Evolutionary conservation across 2,113 vertebrate genomes (phyloP).

Genomic region (Mobula birostris): DNA sequence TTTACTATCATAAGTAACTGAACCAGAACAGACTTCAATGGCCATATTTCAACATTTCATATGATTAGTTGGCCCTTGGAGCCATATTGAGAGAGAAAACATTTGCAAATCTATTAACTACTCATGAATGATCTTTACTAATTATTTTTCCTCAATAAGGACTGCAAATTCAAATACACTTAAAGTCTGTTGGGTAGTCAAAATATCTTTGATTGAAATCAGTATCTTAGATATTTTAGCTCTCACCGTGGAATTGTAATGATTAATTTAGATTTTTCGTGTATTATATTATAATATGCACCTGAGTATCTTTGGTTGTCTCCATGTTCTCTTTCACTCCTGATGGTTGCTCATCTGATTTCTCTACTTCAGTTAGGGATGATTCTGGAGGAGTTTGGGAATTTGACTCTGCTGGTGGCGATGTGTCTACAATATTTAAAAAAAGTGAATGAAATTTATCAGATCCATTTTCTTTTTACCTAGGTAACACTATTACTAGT

Average conservation of each 20-base stretch:
- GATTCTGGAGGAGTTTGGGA: constrained; percentile 72
- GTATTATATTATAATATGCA: constrained; percentile 46
- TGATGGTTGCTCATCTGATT: constrained; percentile 70
- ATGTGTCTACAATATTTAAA: constrained; percentile 52
- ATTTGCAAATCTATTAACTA: neutral
- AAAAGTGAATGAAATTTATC: neutral
- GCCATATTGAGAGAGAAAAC: no score
- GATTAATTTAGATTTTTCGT: neutral
- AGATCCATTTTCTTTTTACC: neutral
- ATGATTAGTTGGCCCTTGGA: neutral
- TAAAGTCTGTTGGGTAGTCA: neutral
- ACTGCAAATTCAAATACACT: neutral
- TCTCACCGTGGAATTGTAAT: neutral
- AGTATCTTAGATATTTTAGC: neutral
- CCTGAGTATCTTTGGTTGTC: constrained; percentile 81
- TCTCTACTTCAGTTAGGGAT: constrained; percentile 72
- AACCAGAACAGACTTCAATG: no score
- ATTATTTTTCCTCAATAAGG: neutral
- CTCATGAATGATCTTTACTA: neutral
- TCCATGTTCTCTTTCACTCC: constrained; percentile 73
- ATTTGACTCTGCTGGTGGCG: constrained; percentile 58
- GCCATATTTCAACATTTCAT: neutral
- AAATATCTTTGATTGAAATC: neutral
- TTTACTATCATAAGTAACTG: no score
- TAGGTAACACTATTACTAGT: neutral